phyloP scores from a whole-genome alignment of 1,140 invertebrate genomes.

The Dolichoris vasculosae region DNA sequence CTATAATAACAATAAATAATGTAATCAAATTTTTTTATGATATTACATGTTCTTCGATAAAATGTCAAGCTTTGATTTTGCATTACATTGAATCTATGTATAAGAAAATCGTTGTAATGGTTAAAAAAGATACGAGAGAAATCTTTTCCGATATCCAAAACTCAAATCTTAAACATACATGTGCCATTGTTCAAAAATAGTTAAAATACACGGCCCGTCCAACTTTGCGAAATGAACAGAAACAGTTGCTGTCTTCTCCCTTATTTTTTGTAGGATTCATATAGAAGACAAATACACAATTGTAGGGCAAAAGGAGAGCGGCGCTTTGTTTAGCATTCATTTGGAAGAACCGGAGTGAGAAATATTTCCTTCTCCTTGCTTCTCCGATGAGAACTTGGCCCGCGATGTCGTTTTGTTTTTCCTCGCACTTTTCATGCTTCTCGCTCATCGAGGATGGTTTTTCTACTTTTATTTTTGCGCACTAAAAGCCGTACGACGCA shows the following conservation, averaged over 20 bases:
- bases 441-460: not conserved
- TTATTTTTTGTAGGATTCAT: constrained; percentile 13
- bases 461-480: constrained; percentile 35
- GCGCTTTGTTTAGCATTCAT: constrained; percentile 23
- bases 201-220: not conserved
- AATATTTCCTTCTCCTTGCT: not conserved
- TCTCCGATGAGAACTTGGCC: not conserved
- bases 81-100: not conserved
- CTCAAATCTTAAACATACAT: not conserved
- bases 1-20: not conserved
- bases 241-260: not conserved
- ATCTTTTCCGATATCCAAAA: not conserved
- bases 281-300: constrained; percentile 27
- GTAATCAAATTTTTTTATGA: not conserved
- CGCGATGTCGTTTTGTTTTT: constrained; percentile 1
- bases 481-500: constrained; percentile 31
- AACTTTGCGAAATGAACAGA: not conserved
- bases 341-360: constrained; percentile 30
- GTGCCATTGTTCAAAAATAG: constrained; percentile 42
- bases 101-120: not conserved
- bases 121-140: constrained; percentile 20
- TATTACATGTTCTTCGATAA: not conserved
- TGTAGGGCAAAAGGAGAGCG: not conserved
- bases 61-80: not conserved
- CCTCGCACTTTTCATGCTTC: constrained; percentile 11